Percentiles rank a stretch among this genome's conserved stretches.
Evolutionary conservation across 1,140 invertebrate genomes (phyloP).

Genomic region (Nebria ingens): DNA sequence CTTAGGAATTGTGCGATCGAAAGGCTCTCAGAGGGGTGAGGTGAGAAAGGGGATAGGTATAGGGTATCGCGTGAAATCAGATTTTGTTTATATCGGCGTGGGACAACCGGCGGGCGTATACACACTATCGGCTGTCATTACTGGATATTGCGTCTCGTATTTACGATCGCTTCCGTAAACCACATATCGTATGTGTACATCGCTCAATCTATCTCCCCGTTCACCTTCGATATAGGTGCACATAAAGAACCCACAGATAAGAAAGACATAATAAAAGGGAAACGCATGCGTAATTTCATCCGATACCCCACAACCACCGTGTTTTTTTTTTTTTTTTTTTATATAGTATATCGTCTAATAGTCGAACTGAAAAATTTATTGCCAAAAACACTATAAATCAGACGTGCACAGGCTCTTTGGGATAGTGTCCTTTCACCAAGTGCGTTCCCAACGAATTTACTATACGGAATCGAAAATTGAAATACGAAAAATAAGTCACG

Average conservation of each 20-base stretch:
- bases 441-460: background rate
- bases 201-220: background rate
- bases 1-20: too few species aligned
- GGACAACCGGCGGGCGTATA: background rate
- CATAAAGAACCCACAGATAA: constrained; percentile 7
- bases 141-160: constrained; percentile 6
- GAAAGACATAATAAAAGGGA: background rate
- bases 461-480: background rate
- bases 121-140: background rate
- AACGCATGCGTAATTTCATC: constrained; percentile 11
- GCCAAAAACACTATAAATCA: constrained; percentile 8
- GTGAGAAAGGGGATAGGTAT: too few species aligned
- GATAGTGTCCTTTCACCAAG: too few species aligned
- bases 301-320: background rate
- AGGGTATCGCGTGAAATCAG: too few species aligned
- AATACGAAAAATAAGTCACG: too few species aligned
- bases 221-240: background rate
- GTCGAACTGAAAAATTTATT: constrained; percentile 3
- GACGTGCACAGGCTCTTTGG: too few species aligned
- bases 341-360: background rate
- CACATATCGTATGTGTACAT: too few species aligned
- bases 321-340: background rate
- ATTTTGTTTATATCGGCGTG: background rate
- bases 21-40: too few species aligned
- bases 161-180: background rate